A percentile compares a stretch with the other conserved stretches of the same genome.
Conservation (phyloP, 2,888 invertebrate genomes). For the Arctia plantaginis region DNA sequence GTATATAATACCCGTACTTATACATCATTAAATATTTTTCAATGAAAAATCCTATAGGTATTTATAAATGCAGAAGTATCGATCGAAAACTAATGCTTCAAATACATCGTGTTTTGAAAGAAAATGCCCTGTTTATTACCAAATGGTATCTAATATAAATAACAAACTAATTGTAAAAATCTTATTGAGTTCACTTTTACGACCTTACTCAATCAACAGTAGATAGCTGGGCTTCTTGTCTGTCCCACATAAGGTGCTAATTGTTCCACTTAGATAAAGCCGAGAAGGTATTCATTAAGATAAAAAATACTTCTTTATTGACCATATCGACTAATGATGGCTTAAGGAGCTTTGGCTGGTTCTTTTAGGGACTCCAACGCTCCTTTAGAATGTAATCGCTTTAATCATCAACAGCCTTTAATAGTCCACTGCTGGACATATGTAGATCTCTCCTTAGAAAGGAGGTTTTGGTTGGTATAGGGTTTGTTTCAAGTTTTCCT, state of each 20-base stretch:
- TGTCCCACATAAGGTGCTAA: conserved; percentile 28
- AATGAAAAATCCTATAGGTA: too few relatives aligned
- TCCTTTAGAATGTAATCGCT: too few relatives aligned
- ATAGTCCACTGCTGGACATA: too few relatives aligned
- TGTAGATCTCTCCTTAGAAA: too few relatives aligned
- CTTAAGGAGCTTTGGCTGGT: background rate
- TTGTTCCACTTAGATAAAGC: conserved; percentile 32
- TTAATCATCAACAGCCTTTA: too few relatives aligned
- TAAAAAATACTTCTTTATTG: background rate
- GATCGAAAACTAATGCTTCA: too few relatives aligned
- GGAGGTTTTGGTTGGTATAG: too few relatives aligned
- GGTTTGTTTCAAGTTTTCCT: too few relatives aligned
- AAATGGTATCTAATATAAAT: background rate
- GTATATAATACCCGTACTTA: too few relatives aligned
- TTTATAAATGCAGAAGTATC: too few relatives aligned
- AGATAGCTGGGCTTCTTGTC: background rate
- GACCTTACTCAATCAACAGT: background rate
- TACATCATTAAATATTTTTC: too few relatives aligned
- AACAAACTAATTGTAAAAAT: background rate
- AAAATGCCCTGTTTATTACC: background rate
- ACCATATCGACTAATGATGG: background rate
- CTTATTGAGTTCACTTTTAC: background rate
- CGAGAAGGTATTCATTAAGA: conserved; percentile 9
- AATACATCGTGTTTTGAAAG: too few relatives aligned
- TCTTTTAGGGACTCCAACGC: background rate